phyloP scores from a whole-genome alignment of 2,113 vertebrate species.

The Hiodon alosoides region DNA sequence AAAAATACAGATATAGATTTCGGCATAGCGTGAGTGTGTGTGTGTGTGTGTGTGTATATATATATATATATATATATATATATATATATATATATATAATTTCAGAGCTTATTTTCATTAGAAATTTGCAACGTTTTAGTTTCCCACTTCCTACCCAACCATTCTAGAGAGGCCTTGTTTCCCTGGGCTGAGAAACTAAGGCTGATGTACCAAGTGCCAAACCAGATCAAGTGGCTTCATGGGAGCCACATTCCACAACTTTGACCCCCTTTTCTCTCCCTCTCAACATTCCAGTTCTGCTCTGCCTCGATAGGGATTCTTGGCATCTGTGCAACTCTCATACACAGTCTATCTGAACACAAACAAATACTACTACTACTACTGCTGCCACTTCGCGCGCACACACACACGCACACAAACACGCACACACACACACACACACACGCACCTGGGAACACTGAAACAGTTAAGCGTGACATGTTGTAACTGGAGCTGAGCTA shows the following conservation, averaged over 20 bases:
- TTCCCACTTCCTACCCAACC: too few species aligned
- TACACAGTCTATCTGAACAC: not conserved
- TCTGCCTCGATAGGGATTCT: not conserved
- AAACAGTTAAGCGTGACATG: not conserved
- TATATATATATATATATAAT: too few species aligned
- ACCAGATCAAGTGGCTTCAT: not conserved
- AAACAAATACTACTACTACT: not conserved
- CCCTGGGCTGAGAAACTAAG: not conserved
- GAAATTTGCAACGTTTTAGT: too few species aligned
- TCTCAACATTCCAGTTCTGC: not conserved
- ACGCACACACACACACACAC: not conserved
- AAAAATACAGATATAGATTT: too few species aligned
- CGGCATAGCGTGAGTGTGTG: too few species aligned
- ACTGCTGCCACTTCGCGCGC: not conserved
- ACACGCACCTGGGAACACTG: not conserved
- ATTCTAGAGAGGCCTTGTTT: not conserved
- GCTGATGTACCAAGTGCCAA: not conserved
- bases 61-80: too few species aligned
- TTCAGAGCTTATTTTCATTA: too few species aligned
- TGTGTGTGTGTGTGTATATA: too few species aligned
- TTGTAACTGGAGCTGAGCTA: not conserved
- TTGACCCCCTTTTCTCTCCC: not conserved
- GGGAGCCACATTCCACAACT: conserved; percentile 1
- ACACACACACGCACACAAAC: too few species aligned
- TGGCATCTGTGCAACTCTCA: not conserved